These are phyloP conservation scores for Acronicta alni DNA, from an alignment of 2,888 invertebrate genomes.

Conservation along the genomic window DNA sequence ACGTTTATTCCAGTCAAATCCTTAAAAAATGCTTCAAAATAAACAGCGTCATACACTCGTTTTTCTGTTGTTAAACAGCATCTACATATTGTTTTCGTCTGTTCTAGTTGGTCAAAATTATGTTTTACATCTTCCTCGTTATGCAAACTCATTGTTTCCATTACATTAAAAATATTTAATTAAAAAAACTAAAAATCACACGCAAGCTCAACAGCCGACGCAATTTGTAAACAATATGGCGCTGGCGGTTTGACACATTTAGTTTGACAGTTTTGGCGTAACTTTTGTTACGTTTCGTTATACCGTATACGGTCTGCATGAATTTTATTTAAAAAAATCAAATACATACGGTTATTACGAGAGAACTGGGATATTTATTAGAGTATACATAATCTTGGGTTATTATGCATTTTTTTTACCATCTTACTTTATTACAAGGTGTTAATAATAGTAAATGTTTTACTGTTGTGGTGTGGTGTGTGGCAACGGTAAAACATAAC, in stretches of 20 bases:
- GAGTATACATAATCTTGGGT: too few relatives aligned
- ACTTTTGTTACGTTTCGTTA: too few relatives aligned
- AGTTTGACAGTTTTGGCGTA: too few relatives aligned
- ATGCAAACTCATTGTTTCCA: conserved; percentile 39
- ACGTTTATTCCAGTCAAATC: conserved; percentile 77
- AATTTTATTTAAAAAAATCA: too few relatives aligned
- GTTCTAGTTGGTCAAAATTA: conserved; percentile 61
- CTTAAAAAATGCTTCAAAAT: conserved; percentile 61
- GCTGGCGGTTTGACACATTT: conserved; percentile 33
- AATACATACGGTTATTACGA: too few relatives aligned
- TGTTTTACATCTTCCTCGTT: conserved; percentile 56
- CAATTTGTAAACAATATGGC: conserved; percentile 47
- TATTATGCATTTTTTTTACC: too few relatives aligned
- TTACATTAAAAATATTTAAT: conserved; percentile 6
- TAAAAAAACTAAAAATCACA: conserved; percentile 6
- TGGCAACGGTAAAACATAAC: too few relatives aligned
- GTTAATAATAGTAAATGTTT: too few relatives aligned
- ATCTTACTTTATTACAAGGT: too few relatives aligned
- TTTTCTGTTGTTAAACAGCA: conserved; percentile 76
- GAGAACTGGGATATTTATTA: too few relatives aligned
- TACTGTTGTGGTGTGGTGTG: too few relatives aligned
- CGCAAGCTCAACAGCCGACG: neutral
- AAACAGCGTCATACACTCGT: conserved; percentile 60
- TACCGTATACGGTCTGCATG: too few relatives aligned
- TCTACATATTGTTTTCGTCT: conserved; percentile 69